A percentile compares a stretch with the other conserved stretches of the same genome.
Evolutionary conservation across 2,797 vertebrate species (phyloP).

Genomic region (Enteromius viviparus): DNA sequence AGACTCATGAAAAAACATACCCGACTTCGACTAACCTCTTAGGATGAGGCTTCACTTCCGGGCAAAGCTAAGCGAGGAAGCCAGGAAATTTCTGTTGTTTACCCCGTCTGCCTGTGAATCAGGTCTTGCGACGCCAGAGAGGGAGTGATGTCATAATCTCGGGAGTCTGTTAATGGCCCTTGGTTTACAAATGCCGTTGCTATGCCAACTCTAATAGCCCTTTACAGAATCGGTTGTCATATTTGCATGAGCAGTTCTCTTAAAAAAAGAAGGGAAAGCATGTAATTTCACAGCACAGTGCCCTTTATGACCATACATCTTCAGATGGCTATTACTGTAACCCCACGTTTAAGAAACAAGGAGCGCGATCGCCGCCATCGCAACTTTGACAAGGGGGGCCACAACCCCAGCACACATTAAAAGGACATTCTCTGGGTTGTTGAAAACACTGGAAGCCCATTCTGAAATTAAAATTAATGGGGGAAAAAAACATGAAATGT

Average conservation of each 20-base stretch:
- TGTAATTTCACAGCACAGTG: conserved; percentile 34
- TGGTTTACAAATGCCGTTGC: conserved; percentile 47
- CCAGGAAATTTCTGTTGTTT: neutral
- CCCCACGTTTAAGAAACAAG: conserved; percentile 20
- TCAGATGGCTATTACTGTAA: conserved; percentile 25
- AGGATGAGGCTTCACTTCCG: conserved; percentile 6
- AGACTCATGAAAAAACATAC: conserved; percentile 28
- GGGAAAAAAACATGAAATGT: conserved; percentile 48
- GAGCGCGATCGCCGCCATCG: neutral
- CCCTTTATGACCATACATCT: conserved; percentile 14
- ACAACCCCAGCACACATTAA: conserved; percentile 4
- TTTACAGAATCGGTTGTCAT: conserved; percentile 51
- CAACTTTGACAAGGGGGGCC: neutral
- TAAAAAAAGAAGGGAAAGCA: conserved; percentile 29
- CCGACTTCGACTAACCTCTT: neutral
- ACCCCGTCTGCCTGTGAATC: neutral
- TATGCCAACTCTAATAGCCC: conserved; percentile 50
- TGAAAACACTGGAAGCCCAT: conserved; percentile 29
- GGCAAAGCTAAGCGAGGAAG: conserved; percentile 12
- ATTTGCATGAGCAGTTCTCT: conserved; percentile 51
- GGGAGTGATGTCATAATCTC: conserved; percentile 27
- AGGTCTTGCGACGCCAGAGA: neutral
- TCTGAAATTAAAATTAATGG: conserved; percentile 63
- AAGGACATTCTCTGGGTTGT: neutral
- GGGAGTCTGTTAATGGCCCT: conserved; percentile 31